These are phyloP conservation scores for Pollenia amentaria DNA, from an alignment of 2,888 invertebrate species.

Conservation along the genomic window DNA sequence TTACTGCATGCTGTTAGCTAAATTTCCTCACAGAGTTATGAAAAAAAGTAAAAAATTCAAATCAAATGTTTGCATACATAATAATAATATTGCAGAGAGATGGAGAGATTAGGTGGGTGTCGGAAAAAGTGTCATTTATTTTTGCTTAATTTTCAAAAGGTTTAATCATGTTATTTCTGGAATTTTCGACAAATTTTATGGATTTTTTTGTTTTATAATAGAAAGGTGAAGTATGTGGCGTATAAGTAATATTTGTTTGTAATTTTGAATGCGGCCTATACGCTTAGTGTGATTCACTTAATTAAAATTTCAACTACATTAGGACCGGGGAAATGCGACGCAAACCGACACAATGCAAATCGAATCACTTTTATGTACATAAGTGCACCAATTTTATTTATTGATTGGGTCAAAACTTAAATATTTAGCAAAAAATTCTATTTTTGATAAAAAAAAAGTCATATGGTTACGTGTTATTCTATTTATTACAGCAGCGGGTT, in stretches of 20 bases:
- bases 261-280: not conserved
- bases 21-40: slow-evolving; percentile 40
- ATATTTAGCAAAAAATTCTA: too few species aligned
- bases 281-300: not conserved
- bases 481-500: too few species aligned
- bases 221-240: not conserved
- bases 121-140: not conserved
- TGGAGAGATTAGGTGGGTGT: not conserved
- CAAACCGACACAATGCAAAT: too few species aligned
- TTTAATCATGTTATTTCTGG: too few species aligned
- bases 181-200: not conserved
- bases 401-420: too few species aligned
- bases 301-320: not conserved
- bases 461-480: too few species aligned
- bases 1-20: slow-evolving; percentile 39
- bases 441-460: too few species aligned
- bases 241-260: not conserved
- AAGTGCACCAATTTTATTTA: too few species aligned
- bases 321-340: too few species aligned
- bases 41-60: not conserved
- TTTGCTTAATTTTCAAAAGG: not conserved
- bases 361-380: too few species aligned
- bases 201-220: too few species aligned
- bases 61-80: slow-evolving; percentile 46
- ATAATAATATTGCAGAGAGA: slow-evolving; percentile 18